A percentile compares a stretch with the other conserved stretches of the same genome.
These are phyloP conservation scores for Polydrusus tereticollis DNA, from an alignment of 2,888 invertebrate genomes.

Conservation along the genomic window DNA sequence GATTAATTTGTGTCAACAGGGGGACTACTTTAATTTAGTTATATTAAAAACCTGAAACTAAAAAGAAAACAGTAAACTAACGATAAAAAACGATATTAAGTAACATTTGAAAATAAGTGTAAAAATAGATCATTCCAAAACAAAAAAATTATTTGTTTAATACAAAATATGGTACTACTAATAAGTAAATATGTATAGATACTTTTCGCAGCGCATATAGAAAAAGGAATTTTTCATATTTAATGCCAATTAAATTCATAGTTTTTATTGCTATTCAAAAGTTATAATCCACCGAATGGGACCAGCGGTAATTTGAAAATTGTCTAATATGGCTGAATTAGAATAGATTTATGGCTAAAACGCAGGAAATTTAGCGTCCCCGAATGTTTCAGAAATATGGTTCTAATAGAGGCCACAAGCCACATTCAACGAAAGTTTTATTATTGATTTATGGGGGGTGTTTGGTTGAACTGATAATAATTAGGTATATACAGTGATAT, in stretches of 20 bases:
- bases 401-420: conserved; percentile 33
- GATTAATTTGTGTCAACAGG: no score
- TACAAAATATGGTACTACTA: no score
- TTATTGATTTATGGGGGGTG: conserved; percentile 34
- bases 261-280: background rate
- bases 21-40: no score
- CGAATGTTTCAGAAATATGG: conserved; percentile 16
- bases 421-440: conserved; percentile 30
- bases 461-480: conserved; percentile 16
- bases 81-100: no score
- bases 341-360: conserved; percentile 28
- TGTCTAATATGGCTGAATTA: conserved; percentile 18
- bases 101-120: no score
- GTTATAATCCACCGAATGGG: conserved; percentile 3
- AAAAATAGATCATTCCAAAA: no score
- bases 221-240: no score
- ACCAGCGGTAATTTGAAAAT: conserved; percentile 18
- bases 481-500: conserved; percentile 11
- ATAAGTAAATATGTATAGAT: no score
- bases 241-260: background rate
- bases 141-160: no score
- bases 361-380: conserved; percentile 16
- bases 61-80: no score
- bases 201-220: no score
- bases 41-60: no score